Evolutionary conservation across 2,888 invertebrate genomes (phyloP).

Genomic region (Drosophila paracracens): DNA sequence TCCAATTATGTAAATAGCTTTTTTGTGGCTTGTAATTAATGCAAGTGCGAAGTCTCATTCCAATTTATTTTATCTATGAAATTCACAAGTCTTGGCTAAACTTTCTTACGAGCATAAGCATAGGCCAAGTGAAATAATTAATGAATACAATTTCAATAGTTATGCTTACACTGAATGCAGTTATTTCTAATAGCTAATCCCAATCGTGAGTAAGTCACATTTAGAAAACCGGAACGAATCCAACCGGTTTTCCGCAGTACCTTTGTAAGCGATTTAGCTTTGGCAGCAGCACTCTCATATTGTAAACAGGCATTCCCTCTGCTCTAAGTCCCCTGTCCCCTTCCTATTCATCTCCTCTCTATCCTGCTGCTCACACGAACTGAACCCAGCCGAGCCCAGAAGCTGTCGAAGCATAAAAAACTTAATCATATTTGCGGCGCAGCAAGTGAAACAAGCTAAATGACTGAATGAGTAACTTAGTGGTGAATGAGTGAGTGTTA

Average conservation of each 20-base stretch:
- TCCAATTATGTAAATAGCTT: background rate
- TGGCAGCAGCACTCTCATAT: slow-evolving; percentile 9
- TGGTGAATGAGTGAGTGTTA: slow-evolving; percentile 16
- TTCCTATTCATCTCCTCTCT: background rate
- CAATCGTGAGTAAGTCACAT: slow-evolving; percentile 5
- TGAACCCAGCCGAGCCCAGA: slow-evolving; percentile 38
- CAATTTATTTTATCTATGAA: background rate
- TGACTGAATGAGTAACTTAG: slow-evolving; percentile 45
- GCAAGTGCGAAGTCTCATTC: background rate
- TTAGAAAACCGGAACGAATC: slow-evolving; percentile 1
- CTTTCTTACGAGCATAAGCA: background rate
- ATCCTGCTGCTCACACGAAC: background rate
- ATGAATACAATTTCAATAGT: background rate
- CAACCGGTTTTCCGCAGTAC: slow-evolving; percentile 1
- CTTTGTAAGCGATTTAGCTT: slow-evolving; percentile 1
- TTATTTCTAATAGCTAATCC: slow-evolving; percentile 7
- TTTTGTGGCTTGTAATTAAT: background rate
- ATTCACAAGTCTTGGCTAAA: background rate
- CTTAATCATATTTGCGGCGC: slow-evolving; percentile 66
- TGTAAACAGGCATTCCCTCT: background rate
- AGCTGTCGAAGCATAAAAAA: slow-evolving; percentile 74
- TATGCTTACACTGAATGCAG: background rate
- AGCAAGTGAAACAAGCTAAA: slow-evolving; percentile 43
- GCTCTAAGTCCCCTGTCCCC: background rate
- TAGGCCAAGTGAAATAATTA: background rate